Conservation (phyloP, 1,140 invertebrate species). For the Calosoma granatense region DNA sequence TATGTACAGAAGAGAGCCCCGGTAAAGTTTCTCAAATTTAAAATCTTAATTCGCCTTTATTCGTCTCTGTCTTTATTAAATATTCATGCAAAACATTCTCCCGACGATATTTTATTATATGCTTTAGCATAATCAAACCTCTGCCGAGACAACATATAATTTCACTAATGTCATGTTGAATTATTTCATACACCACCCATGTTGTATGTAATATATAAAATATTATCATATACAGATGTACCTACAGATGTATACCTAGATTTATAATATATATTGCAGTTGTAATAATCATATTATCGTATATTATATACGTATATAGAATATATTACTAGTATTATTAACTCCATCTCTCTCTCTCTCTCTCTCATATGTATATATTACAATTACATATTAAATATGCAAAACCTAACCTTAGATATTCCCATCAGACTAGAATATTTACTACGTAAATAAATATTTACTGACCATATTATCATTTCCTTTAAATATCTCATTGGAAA, state of each 20-base stretch:
- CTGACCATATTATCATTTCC: too few species aligned
- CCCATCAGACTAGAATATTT: too few species aligned
- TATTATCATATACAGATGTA: not conserved
- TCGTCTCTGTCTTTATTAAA: conserved; percentile 5
- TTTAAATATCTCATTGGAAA: too few species aligned
- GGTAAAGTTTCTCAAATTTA: conserved; percentile 2
- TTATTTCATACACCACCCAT: too few species aligned
- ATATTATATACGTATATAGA: not conserved
- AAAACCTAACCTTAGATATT: too few species aligned
- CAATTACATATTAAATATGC: too few species aligned
- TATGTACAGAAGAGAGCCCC: not conserved
- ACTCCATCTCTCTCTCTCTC: too few species aligned
- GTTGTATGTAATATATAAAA: too few species aligned
- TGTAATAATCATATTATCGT: not conserved
- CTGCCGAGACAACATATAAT: not conserved
- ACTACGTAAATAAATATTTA: too few species aligned
- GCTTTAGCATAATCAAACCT: conserved; percentile 4
- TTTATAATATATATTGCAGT: not conserved
- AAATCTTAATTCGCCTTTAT: conserved; percentile 5
- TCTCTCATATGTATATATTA: not conserved
- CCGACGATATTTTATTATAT: conserved; percentile 1
- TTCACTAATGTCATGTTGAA: not conserved
- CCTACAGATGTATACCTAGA: not conserved
- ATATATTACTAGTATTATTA: not conserved
- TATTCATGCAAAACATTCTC: not conserved